phyloP scores from a whole-genome alignment of 2,888 invertebrate genomes.

The Seira ritae region DNA sequence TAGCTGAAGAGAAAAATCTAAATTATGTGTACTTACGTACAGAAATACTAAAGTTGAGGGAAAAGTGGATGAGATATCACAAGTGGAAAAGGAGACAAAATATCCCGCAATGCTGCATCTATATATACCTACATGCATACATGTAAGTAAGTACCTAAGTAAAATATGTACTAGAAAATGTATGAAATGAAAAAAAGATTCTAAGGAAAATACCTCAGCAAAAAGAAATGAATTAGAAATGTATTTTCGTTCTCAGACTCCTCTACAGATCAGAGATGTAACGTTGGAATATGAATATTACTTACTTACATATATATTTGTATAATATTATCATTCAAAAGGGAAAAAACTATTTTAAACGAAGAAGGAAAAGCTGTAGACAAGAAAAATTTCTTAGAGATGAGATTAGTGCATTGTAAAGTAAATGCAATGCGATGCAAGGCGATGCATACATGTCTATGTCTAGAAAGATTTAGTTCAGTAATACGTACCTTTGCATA shows the following conservation, averaged over 20 bases:
- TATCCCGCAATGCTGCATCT: conserved; percentile 47
- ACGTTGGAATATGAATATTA: no score
- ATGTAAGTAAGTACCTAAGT: no score
- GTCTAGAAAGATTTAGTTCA: conserved; percentile 19
- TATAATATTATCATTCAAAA: no score
- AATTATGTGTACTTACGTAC: not conserved
- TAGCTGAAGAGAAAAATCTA: not conserved
- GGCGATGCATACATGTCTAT: not conserved
- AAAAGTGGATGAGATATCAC: not conserved
- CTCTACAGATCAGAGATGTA: no score
- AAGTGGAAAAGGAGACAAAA: no score
- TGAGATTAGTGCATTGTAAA: not conserved
- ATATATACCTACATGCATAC: not conserved
- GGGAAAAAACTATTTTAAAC: conserved; percentile 25
- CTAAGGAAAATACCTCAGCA: not conserved
- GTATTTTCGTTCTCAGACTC: not conserved
- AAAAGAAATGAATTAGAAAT: not conserved
- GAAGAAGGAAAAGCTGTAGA: conserved; percentile 12
- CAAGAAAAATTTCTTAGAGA: not conserved
- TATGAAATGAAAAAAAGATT: conserved; percentile 16
- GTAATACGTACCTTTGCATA: not conserved
- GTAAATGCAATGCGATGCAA: not conserved
- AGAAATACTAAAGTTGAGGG: not conserved
- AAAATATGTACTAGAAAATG: no score
- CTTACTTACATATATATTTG: no score